phyloP scores from a whole-genome alignment of 2,113 vertebrate species.

The Psittacara wagleri region DNA sequence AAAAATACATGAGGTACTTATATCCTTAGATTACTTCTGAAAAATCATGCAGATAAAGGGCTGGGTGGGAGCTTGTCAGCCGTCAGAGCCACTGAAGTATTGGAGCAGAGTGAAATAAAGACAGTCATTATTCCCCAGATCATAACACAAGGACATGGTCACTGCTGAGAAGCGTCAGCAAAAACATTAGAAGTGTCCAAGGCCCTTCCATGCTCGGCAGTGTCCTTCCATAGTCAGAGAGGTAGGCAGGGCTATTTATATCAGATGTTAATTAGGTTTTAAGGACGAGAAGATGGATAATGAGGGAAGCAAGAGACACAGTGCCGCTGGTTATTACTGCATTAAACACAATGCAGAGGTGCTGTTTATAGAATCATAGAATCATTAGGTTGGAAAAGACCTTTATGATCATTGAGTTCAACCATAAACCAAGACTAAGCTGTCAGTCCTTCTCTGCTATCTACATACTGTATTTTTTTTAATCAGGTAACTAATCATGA shows the following conservation, averaged over 20 bases:
- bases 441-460: background rate
- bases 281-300: background rate
- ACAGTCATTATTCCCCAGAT: background rate
- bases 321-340: fast-evolving
- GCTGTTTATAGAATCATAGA: background rate
- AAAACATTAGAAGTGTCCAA: background rate
- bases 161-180: background rate
- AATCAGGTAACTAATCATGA: background rate
- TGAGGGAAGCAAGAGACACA: background rate
- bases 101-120: background rate
- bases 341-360: background rate
- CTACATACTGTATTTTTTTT: background rate
- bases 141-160: background rate
- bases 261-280: background rate
- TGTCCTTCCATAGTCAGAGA: background rate
- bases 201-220: background rate
- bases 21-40: conserved; percentile 3
- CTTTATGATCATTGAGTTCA: background rate
- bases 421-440: background rate
- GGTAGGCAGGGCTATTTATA: background rate
- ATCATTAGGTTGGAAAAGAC: background rate
- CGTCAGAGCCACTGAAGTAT: background rate
- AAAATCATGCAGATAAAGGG: background rate
- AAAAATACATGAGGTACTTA: background rate
- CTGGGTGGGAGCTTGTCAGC: background rate